Evolutionary conservation across 2,797 vertebrate species (phyloP).

Genomic region (Microchirus variegatus): DNA sequence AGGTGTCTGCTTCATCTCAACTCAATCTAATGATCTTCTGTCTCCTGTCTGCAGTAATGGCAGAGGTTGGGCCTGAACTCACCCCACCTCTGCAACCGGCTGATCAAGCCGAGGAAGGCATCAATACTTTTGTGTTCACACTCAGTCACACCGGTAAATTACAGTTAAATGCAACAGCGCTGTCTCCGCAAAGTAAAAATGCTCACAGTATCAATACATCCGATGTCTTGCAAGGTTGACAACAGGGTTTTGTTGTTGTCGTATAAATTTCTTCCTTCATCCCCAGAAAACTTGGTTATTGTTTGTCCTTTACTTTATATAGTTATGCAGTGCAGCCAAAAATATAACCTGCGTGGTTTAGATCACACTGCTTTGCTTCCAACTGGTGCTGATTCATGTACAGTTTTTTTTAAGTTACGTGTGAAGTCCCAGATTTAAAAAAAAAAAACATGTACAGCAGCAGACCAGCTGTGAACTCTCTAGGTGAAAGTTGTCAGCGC

Average conservation of each 20-base stretch:
- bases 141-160: constrained; percentile 36
- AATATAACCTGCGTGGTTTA: too few relatives aligned
- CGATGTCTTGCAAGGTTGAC: too few relatives aligned
- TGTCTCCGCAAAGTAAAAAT: not conserved
- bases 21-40: constrained; percentile 65
- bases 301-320: too few relatives aligned
- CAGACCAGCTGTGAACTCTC: constrained; percentile 32
- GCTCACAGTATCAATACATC: not conserved
- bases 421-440: constrained; percentile 19
- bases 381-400: constrained; percentile 17
- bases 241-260: too few relatives aligned
- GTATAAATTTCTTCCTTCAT: too few relatives aligned
- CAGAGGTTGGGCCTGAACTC: constrained; percentile 42
- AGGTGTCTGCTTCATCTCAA: constrained; percentile 56
- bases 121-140: constrained; percentile 47
- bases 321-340: too few relatives aligned
- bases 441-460: constrained; percentile 2
- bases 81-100: constrained; percentile 25
- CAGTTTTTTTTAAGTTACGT: constrained; percentile 6
- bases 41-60: constrained; percentile 38
- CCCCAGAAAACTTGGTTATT: too few relatives aligned
- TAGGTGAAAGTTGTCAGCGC: constrained; percentile 24
- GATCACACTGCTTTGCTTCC: not conserved
- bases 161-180: constrained; percentile 15
- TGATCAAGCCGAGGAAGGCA: constrained; percentile 40